Base-by-base conservation (phyloP, 2,888 invertebrate species). In the Boloria selene region DNA sequence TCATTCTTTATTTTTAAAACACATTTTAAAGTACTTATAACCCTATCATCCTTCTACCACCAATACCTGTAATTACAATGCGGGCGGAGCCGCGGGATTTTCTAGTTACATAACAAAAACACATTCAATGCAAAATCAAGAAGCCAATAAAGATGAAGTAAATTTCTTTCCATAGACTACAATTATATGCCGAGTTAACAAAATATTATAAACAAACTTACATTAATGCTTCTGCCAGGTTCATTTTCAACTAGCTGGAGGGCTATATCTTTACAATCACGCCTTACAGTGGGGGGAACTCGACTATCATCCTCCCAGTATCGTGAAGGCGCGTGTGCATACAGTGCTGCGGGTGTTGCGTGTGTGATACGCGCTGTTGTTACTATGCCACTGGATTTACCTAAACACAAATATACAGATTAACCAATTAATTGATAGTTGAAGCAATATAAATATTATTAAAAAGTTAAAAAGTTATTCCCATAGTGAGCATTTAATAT, bases 221-320 rank as follows among this genome's bases (percentile, higher is more conserved):
- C 38, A 18, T 95, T 96, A 72, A 96, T 95, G 82, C 93, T 94
- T 72, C 93, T 93, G 22, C 96, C 96, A 0, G 96, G 96, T 74
- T 95, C 95, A 77, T 96, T 95, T 75, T 96, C 96, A 16, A 96
- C 94, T 58, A 96, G 92, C 79, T 96, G 96, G 73, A 95, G 84
- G 0, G 96, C 96, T 58, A 96, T 95, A 80, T 96, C 96, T 80
- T 96, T 96, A 89, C 96, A 96, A 73, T 95, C 94, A 77, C 94
- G 94, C 65, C 96, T 87, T 17, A 95, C 94, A 13, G 93, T 93
- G 0, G 95, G 94, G 0, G 96, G 96, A 1, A 96, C 95, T 78
- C 96, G 94, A 69, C 95, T 95, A 79, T 96, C 96, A 74, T 96
- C 96, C 79, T 96, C 96, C 96, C 96, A 96, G 81, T 96, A 95